Evolutionary conservation across 2,113 vertebrate species (phyloP).

Genomic region (Nesoenas mayeri): DNA sequence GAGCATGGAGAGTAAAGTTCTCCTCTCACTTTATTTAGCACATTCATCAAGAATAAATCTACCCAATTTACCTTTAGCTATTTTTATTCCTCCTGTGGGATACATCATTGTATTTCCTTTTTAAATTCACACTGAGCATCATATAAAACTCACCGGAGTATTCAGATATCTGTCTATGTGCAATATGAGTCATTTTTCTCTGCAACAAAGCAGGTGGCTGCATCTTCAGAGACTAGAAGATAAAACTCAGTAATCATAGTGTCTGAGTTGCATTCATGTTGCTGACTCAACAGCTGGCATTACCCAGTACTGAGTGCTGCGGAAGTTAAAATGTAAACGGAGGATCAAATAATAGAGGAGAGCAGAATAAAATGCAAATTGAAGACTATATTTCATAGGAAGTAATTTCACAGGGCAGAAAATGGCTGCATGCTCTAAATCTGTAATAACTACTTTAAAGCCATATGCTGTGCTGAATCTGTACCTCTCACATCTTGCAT

Average conservation of each 20-base stretch:
- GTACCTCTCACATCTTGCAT: not conserved
- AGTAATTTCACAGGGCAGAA: conserved; percentile 21
- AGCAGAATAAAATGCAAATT: conserved; percentile 39
- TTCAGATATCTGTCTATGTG: conserved; percentile 7
- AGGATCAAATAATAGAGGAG: conserved; percentile 10
- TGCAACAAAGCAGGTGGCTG: conserved; percentile 56
- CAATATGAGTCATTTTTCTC: conserved; percentile 41
- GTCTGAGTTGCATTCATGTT: conserved; percentile 33
- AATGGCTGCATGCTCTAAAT: not conserved
- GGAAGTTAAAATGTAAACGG: conserved; percentile 53
- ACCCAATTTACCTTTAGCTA: not conserved
- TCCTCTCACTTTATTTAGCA: not conserved
- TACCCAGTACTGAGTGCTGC: not conserved
- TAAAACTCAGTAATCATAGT: conserved; percentile 49
- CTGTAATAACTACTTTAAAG: not conserved
- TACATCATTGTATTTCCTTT: conserved; percentile 29
- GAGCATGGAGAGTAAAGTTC: not conserved
- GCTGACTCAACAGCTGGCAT: conserved; percentile 63
- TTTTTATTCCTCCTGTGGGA: not conserved
- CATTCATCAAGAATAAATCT: not conserved
- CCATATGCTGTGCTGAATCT: not conserved
- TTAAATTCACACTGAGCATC: conserved; percentile 28
- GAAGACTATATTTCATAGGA: conserved; percentile 31
- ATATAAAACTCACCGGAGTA: conserved; percentile 2
- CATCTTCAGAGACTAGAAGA: conserved; percentile 44